Base-by-base conservation (phyloP, 2,888 invertebrate genomes). In the Eurois occulta region DNA sequence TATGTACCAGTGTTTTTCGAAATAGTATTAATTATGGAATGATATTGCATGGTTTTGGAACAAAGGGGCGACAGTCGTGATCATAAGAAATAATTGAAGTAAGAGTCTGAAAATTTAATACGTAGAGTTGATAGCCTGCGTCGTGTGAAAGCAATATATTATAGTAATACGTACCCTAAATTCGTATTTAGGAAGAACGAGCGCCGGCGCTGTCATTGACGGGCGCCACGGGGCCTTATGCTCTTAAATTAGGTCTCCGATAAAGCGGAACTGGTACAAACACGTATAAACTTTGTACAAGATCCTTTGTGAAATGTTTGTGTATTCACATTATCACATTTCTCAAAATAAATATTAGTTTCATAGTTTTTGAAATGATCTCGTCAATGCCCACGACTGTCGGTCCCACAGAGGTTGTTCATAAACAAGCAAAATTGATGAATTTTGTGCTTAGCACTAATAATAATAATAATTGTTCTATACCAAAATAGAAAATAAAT, bases 401-500 rank as follows among this genome's bases (percentile, higher is more conserved):
- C 55, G 48, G 18, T 35, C 18, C 60, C 43, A 60, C 35, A 71
- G 65, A 72, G 71, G 74, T 83, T 84, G 83, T 75, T 78, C 76
- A 66, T 79, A 69, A 77, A 77, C 77, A 79, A 77, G 78, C 80
- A 80, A 80, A 84, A 83, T 81, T 86, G 71, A 77, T 84, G 83
- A 87, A 88, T 89, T 88, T 89, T 89, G 94, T 94, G 94, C 93
- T 91, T 93, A 94, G 94, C 94, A 94, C 93, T 91, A 89, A 90
- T 91, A 89, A 90, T 91, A 89, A 90, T 91, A 64, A 41, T 65
- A 65, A 41, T 90, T 94, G 93, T 93, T 94, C 93, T 93, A 93
- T 94, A 95, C 94, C 94, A 95, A 94, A 95, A 93, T 94, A 93
- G 92, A 91, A 91, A 93, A 94, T 94, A 93, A 94, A 94, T 81